Evolutionary conservation across 2,113 vertebrate genomes (phyloP), one percentile per base, ranked within the genome.

Genomic region (Egretta garzetta): DNA sequence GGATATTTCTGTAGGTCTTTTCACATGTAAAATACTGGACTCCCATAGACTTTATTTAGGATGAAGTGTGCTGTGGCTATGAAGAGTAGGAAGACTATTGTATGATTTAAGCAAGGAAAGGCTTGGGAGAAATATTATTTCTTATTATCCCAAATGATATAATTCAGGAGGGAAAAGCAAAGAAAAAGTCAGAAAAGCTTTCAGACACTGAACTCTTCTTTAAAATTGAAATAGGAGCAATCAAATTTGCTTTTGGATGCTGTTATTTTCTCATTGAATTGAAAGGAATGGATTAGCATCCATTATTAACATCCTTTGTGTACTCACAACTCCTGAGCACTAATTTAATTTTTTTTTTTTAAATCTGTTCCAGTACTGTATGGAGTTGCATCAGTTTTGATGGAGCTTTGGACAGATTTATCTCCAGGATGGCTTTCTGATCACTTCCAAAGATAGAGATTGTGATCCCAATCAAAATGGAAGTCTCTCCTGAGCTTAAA

Each of bases 381-480:
- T 37, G 58, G 52, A 80, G 66, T 80, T 80, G 39, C 33, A 72
- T 80, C 0, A 16, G 90, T 93, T 96, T 68, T 90, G 80, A 90
- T 60, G 62, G 60, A 72, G 53, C 18, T 93, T 80, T 24, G 80
- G 74, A 80, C n/a, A 94, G 22, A 64, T 91, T 96, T 85, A 62
- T 91, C 66, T 95, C 45, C n/a, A 63, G 80, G 89, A 80, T 87
- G 62, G 39, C 28, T 92, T 92, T 94, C 81, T 80, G 74, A 86
- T 95, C 53, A 30, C 66, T 91, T 86, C 62, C 67, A 86, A 76
- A 96, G 85, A 70, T 39, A 80, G 55, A 81, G 64, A 89, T 43
- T 91, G 89, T 89, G 77, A 96, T 96, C 58, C 62, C 71, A 83
- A 71, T 41, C 70, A 93, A 94, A 96, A 82, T 45, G 67, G 87